Evolutionary conservation across 2,113 vertebrate species (phyloP).

Genomic region (Elephas maximus): DNA sequence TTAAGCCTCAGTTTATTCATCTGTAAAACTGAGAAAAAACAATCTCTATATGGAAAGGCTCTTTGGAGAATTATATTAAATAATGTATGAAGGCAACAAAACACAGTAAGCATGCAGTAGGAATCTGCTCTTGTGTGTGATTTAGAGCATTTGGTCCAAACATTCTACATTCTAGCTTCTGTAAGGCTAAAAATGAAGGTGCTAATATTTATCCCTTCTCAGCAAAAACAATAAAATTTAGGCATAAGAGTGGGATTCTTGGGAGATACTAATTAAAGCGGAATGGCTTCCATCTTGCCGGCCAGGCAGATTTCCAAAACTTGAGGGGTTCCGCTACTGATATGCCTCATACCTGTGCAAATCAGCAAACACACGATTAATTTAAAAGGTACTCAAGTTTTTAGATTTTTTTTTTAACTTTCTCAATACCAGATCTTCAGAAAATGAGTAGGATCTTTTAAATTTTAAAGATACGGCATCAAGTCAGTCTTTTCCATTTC

Average conservation of each 20-base stretch:
- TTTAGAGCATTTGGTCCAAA: not conserved
- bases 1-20: not conserved
- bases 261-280: not conserved
- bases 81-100: not conserved
- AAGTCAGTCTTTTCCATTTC: not conserved
- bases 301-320: not conserved
- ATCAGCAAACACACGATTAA: not conserved
- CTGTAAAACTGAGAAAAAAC: constrained; percentile 1
- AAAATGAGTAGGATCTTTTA: not conserved
- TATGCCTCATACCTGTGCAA: not conserved
- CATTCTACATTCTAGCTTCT: constrained; percentile 1
- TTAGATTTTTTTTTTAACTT: not conserved
- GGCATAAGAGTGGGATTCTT: not conserved
- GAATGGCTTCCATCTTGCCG: not conserved
- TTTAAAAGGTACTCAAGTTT: not conserved
- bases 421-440: not conserved
- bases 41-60: not conserved
- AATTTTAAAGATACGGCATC: not conserved
- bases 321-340: not conserved
- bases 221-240: not conserved
- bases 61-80: not conserved
- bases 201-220: not conserved
- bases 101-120: not conserved
- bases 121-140: not conserved
- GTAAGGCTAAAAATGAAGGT: not conserved